These are phyloP conservation scores for Asobara japonica DNA, from an alignment of 1,140 invertebrate genomes.

Conservation along the genomic window DNA sequence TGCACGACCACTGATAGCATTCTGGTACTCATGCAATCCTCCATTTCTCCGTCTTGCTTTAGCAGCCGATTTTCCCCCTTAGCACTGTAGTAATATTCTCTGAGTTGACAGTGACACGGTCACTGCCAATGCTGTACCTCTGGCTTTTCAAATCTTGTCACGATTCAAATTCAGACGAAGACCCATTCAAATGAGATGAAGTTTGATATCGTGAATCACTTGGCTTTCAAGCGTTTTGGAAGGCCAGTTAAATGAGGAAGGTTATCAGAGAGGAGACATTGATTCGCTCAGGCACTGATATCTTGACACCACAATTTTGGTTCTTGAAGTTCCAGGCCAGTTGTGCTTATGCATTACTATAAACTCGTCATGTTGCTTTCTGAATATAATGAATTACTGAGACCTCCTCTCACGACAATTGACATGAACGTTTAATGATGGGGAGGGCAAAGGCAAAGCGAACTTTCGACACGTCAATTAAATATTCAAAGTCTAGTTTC, in stretches of 20 bases:
- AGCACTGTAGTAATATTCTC: background rate
- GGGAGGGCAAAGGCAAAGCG: no score
- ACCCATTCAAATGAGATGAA: background rate
- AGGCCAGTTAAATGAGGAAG: conserved; percentile 3
- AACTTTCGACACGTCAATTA: no score
- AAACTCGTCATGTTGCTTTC: no score
- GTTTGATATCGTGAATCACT: background rate
- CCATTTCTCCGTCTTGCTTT: background rate
- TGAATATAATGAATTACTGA: no score
- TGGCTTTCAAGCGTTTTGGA: background rate
- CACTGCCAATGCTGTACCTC: background rate
- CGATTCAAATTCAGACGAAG: conserved; percentile 4
- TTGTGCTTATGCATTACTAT: no score
- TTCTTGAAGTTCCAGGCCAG: no score
- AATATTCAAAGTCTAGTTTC: no score
- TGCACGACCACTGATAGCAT: conserved; percentile 4
- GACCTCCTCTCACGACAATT: no score
- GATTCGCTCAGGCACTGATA: background rate
- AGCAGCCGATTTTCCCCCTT: background rate
- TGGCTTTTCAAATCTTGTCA: background rate
- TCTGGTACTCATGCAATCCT: background rate
- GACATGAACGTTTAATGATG: no score
- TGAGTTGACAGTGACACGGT: conserved; percentile 13
- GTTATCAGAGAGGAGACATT: background rate
- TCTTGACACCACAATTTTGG: no score